Base-by-base conservation (phyloP, 2,797 vertebrate species). In the Molossus alvarezi region DNA sequence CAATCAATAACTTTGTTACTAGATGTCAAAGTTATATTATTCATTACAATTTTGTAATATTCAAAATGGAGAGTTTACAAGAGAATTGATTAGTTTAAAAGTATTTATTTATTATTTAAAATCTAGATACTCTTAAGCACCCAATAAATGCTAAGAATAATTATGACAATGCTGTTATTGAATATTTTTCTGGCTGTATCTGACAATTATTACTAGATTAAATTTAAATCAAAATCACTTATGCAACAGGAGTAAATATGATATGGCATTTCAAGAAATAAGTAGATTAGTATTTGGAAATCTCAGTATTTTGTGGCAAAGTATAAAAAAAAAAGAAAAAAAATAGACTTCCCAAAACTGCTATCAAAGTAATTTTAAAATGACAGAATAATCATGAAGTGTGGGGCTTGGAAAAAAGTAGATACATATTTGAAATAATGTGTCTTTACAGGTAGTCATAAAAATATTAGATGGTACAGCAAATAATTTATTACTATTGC, bases 201-300 rank as follows among this genome's bases (percentile, higher is more conserved):
- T 57, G 57, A 76, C 41, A 82, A 83, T 21, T 62, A 23, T 48
- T 91, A 45, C 2, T 75, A 72, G 55, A n/a, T 60, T 95, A 88
- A 51, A 62, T 85, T 88, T 86, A 92, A 96, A 72, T 79, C 23
- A 87, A 80, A 92, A 81, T 95, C 27, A 80, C 2, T 55, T 71
- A 14, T 23, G 9, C 6, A 57, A 14, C 3, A 76, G 57, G 1
- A n/a, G 45, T 88, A 94, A 92, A 85, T 77, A 76, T 62, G 48
- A 53, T 72, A 1, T 45, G 8, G 10, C 15, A 69, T 82, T 37
- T 76, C 3, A 71, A 81, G n/a, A 93, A 81, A 60, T 53, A 58
- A 62, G 27, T 27, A 14, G 6, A 25, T 33, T 73, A 20, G 27
- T 91, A 84, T 84, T 80, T 92, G 21, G 53, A 67, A 94, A 80